Conservation (phyloP, 2,888 invertebrate species). For the Zygaena filipendulae region DNA sequence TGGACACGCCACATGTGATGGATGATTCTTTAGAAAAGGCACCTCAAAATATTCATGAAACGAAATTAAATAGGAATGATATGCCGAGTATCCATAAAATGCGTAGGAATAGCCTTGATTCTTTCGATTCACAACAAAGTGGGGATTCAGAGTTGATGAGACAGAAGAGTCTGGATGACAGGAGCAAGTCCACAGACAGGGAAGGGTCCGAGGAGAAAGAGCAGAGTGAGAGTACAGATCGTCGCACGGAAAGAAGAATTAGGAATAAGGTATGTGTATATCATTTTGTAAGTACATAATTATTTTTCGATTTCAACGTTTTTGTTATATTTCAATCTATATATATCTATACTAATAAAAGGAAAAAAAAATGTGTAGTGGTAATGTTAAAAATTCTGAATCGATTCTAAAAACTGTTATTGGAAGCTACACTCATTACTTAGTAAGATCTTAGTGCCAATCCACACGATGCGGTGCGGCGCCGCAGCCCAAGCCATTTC, state of each 20-base stretch:
- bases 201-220: constrained; percentile 65
- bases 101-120: constrained; percentile 50
- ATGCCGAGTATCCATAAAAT: constrained; percentile 24
- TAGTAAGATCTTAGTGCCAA: too few species aligned
- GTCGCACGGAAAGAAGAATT: constrained; percentile 71
- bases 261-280: constrained; percentile 71
- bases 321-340: too few species aligned
- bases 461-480: too few species aligned
- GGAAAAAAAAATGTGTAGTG: too few species aligned
- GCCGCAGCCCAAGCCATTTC: too few species aligned
- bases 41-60: neutral
- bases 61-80: too few species aligned
- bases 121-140: constrained; percentile 33
- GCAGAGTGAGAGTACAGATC: constrained; percentile 58
- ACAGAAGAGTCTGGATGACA: constrained; percentile 69
- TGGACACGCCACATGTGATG: neutral
- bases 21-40: neutral
- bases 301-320: too few species aligned
- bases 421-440: too few species aligned
- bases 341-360: too few species aligned
- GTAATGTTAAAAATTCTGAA: too few species aligned
- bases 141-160: constrained; percentile 51
- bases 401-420: too few species aligned
- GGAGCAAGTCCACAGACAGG: constrained; percentile 63
- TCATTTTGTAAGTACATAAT: constrained; percentile 1